Evolutionary conservation across 2,113 vertebrate genomes (phyloP).

Genomic region (Empidonax traillii): DNA sequence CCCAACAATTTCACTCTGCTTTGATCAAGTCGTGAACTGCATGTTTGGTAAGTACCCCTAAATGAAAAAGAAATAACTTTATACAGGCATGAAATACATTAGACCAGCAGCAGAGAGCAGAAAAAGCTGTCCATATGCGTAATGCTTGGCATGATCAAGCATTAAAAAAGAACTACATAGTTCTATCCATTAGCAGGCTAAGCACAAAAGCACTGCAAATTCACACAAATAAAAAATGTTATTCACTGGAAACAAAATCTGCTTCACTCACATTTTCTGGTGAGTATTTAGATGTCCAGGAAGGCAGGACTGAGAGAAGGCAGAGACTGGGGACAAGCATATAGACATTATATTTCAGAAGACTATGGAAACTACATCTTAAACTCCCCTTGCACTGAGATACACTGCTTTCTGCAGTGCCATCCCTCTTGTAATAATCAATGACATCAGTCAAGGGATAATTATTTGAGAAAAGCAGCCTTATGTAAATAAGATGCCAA

Average conservation of each 20-base stretch:
- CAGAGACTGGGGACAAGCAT: background rate
- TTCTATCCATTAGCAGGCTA: background rate
- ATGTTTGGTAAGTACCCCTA: background rate
- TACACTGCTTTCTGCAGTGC: background rate
- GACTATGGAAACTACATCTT: background rate
- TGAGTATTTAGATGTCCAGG: background rate
- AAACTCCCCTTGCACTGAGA: background rate
- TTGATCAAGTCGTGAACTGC: background rate
- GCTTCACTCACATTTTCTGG: background rate
- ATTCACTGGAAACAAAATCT: background rate
- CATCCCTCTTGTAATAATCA: background rate
- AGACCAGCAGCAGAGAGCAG: background rate
- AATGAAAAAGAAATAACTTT: background rate
- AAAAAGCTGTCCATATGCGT: accelerated
- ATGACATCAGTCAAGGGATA: background rate
- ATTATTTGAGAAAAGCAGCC: background rate
- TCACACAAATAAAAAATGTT: background rate
- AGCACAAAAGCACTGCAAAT: background rate
- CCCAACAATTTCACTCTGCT: background rate
- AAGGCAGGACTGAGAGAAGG: background rate
- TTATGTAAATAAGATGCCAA: background rate
- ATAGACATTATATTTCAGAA: background rate
- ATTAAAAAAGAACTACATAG: background rate
- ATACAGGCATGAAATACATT: background rate
- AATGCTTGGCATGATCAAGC: background rate